A percentile compares a stretch with the other conserved stretches of the same genome.
Evolutionary conservation across 1,140 invertebrate species (phyloP).

Genomic region (Tyrophagus putrescentiae): DNA sequence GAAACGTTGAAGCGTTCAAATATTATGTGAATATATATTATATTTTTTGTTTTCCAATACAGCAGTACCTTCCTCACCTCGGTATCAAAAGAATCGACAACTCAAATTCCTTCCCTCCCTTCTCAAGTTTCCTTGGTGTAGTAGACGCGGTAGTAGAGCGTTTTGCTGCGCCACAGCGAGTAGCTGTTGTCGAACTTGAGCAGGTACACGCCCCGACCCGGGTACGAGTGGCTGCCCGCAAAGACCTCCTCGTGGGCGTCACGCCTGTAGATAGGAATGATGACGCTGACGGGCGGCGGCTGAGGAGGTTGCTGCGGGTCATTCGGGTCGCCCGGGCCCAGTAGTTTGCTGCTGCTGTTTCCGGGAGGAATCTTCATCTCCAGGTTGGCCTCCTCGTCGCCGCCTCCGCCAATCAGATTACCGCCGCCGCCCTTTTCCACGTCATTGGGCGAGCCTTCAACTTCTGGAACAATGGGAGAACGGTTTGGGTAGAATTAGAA

Average conservation of each 20-base stretch:
- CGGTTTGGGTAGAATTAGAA: background rate
- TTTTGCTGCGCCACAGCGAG: conserved; percentile 96
- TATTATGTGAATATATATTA: conserved; percentile 1
- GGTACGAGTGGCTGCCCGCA: conserved; percentile 88
- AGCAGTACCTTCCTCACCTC: too few relatives aligned
- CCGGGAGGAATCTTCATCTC: too few relatives aligned
- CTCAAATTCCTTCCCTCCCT: background rate
- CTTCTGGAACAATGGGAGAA: background rate
- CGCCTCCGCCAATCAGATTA: background rate
- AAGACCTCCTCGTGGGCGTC: conserved; percentile 95
- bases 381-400: background rate
- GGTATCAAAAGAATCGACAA: background rate
- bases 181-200: conserved; percentile 99
- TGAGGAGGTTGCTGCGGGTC: too few relatives aligned
- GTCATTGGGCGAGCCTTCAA: conserved; percentile 22
- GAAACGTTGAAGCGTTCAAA: background rate
- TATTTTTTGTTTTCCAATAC: too few relatives aligned
- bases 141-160: conserved; percentile 93
- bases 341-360: too few relatives aligned
- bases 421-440: conserved; percentile 22
- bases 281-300: conserved; percentile 55
- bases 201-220: conserved; percentile 89
- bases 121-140: conserved; percentile 47
- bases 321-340: conserved; percentile 23
- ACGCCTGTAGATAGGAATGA: conserved; percentile 81